Conservation (phyloP, 2,888 invertebrate species). For the Hyles lineata region DNA sequence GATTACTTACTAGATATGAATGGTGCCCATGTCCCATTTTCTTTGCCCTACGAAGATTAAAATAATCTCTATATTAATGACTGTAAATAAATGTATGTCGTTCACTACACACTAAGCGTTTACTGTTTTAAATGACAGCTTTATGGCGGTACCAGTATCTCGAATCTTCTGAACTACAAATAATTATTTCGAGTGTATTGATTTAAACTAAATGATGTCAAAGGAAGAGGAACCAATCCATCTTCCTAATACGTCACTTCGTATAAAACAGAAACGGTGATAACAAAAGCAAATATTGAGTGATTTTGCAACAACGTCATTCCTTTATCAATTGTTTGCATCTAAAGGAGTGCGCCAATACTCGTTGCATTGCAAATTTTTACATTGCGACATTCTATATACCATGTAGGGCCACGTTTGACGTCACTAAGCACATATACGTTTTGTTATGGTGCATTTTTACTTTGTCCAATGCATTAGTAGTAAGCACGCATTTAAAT, state of each 20-base stretch:
- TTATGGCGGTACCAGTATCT: background rate
- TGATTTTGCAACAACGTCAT: background rate
- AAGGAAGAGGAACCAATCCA: background rate
- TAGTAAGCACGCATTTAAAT: constrained; percentile 21
- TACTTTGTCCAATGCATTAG: constrained; percentile 12
- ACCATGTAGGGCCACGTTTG: background rate
- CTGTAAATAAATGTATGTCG: constrained; percentile 1
- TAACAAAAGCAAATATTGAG: background rate
- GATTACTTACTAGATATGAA: constrained; percentile 26
- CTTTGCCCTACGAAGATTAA: constrained; percentile 20
- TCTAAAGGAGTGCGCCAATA: constrained; percentile 2
- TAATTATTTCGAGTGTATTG: background rate
- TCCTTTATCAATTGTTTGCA: constrained; percentile 1
- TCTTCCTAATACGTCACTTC: constrained; percentile 13
- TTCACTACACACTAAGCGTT: background rate
- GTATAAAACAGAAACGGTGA: background rate
- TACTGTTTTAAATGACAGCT: background rate
- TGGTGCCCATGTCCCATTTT: constrained; percentile 19
- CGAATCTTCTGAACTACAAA: background rate
- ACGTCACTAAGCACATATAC: background rate
- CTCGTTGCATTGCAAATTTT: constrained; percentile 18
- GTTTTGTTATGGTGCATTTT: background rate
- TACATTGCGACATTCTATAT: background rate
- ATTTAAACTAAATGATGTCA: background rate
- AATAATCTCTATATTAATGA: constrained; percentile 12